phyloP scores from a whole-genome alignment of 2,797 vertebrate genomes.

The Ctenochaetus hawaiiensis region DNA sequence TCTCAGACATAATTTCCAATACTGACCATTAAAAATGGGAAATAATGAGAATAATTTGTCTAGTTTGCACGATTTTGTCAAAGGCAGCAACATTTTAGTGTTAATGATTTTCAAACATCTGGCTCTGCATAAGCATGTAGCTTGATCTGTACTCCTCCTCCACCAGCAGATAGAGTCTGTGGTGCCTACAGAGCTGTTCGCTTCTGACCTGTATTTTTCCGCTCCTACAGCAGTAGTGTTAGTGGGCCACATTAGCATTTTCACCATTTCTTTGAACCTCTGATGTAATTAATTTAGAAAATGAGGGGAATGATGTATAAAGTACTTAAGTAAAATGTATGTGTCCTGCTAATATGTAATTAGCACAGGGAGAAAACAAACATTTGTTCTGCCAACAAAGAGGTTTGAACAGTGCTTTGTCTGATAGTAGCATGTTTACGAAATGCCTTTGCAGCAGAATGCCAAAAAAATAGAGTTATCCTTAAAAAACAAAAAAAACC shows the following conservation, averaged over 20 bases:
- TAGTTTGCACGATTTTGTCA: slow-evolving; percentile 39
- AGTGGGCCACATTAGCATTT: slow-evolving; percentile 78
- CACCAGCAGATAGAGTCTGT: slow-evolving; percentile 24
- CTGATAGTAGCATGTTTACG: slow-evolving; percentile 31
- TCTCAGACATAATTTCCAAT: slow-evolving; percentile 18
- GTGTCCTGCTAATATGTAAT: slow-evolving; percentile 76
- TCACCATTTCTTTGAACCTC: slow-evolving; percentile 66
- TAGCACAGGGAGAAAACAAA: slow-evolving; percentile 59
- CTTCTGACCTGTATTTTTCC: slow-evolving; percentile 71
- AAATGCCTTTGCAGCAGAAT: slow-evolving; percentile 25
- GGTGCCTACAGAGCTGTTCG: slow-evolving; percentile 49
- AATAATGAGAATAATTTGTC: slow-evolving; percentile 51
- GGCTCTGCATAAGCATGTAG: slow-evolving; percentile 31
- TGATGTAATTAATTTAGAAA: slow-evolving; percentile 80
- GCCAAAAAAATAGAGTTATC: slow-evolving; percentile 35
- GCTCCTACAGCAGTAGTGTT: slow-evolving; percentile 60
- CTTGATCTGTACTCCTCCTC: slow-evolving; percentile 38
- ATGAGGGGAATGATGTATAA: slow-evolving; percentile 66
- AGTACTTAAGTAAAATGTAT: slow-evolving; percentile 72
- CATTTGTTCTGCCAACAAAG: slow-evolving; percentile 60
- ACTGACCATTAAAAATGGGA: slow-evolving; percentile 50
- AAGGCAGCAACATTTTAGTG: slow-evolving; percentile 39
- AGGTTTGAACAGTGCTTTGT: slow-evolving; percentile 41
- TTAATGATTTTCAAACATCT: slow-evolving; percentile 66
- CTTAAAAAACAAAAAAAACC: slow-evolving; percentile 11